Evolutionary conservation across 1,140 invertebrate species (phyloP).

Genomic region (Himalopsyche phryganea): DNA sequence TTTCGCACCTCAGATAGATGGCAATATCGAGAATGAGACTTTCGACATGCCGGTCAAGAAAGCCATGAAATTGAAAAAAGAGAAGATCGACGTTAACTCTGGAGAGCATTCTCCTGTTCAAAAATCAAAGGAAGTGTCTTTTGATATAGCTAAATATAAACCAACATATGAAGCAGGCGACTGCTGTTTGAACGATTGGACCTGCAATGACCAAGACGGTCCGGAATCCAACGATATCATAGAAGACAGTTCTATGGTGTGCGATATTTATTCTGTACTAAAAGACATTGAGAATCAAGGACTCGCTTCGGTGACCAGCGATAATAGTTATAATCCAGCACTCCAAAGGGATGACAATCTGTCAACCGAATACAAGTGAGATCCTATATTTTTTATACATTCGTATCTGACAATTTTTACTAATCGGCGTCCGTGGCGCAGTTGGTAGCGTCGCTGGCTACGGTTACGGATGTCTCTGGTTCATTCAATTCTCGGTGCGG

Average conservation of each 20-base stretch:
- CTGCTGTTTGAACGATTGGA: constrained; percentile 3
- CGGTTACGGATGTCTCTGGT: no score
- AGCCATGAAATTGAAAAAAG: no score
- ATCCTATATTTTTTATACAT: background rate
- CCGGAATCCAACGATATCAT: constrained; percentile 30
- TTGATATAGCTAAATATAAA: constrained; percentile 6
- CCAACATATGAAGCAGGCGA: background rate
- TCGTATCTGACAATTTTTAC: constrained; percentile 1
- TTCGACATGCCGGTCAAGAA: no score
- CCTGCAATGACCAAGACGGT: background rate
- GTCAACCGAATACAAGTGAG: constrained; percentile 29
- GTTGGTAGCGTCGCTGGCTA: no score
- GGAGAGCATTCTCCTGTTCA: background rate
- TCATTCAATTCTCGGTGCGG: no score
- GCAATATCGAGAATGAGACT: no score
- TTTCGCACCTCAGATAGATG: background rate
- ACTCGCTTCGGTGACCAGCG: background rate
- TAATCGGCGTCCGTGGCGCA: no score
- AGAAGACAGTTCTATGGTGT: constrained; percentile 43
- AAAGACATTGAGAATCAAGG: constrained; percentile 46
- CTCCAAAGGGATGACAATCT: background rate
- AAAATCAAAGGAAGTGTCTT: constrained; percentile 18
- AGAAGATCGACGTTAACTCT: no score
- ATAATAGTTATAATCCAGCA: constrained; percentile 1
- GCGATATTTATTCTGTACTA: constrained; percentile 51